Evolutionary conservation across 2,888 invertebrate species (phyloP).

Genomic region (Pomacea canaliculata): DNA sequence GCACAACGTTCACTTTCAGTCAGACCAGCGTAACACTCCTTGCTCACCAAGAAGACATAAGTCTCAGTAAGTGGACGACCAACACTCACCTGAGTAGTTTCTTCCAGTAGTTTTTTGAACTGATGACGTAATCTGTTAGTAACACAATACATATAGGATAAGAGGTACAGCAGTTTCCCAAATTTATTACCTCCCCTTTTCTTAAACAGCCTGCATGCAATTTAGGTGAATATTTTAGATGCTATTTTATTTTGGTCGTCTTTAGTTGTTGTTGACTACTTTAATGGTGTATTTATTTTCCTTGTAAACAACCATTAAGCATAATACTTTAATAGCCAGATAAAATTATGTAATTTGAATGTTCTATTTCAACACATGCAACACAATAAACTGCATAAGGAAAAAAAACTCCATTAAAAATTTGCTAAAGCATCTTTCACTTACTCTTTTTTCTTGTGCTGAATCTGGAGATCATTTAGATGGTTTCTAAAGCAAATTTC

Average conservation of each 20-base stretch:
- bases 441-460: constrained; percentile 92
- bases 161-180: neutral
- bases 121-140: constrained; percentile 87
- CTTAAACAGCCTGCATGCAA: too few species aligned
- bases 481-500: constrained; percentile 93
- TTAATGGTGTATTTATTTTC: too few species aligned
- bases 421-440: constrained; percentile 64
- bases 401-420: too few species aligned
- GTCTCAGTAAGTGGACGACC: constrained; percentile 94
- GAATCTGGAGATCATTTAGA: constrained; percentile 90
- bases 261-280: too few species aligned
- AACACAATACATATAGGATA: constrained; percentile 9
- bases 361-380: too few species aligned
- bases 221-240: too few species aligned
- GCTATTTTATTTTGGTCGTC: too few species aligned
- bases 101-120: constrained; percentile 91
- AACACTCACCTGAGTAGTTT: constrained; percentile 94
- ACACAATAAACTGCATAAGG: too few species aligned
- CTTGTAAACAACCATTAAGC: too few species aligned
- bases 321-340: too few species aligned
- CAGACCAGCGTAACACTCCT: constrained; percentile 93
- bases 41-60: constrained; percentile 86
- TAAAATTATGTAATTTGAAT: too few species aligned
- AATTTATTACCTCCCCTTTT: neutral
- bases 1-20: constrained; percentile 90